phyloP scores from a whole-genome alignment of 2,888 invertebrate species.

The Dryobotodes eremita region DNA sequence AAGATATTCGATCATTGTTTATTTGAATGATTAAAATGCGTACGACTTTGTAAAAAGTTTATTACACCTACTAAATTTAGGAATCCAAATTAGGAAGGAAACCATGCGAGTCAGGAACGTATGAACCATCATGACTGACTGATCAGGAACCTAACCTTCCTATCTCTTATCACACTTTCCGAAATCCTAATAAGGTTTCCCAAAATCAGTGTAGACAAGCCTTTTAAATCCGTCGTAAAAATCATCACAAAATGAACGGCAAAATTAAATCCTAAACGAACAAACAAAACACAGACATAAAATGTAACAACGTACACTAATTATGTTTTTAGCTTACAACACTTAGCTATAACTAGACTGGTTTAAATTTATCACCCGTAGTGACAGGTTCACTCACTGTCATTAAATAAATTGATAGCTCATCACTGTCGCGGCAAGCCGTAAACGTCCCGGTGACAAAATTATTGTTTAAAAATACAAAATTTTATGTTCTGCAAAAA shows the following conservation, averaged over 20 bases:
- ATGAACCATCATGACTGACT: background rate
- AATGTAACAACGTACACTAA: slow-evolving; percentile 51
- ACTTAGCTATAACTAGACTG: slow-evolving; percentile 42
- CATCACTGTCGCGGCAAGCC: slow-evolving; percentile 49
- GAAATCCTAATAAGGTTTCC: background rate
- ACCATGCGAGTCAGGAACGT: background rate
- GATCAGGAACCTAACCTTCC: background rate
- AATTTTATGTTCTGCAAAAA: slow-evolving; percentile 36
- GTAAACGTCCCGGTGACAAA: slow-evolving; percentile 58
- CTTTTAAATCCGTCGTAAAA: background rate
- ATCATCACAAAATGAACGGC: background rate
- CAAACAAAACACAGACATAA: slow-evolving; percentile 28
- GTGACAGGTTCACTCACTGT: slow-evolving; percentile 47
- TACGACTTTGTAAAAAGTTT: background rate
- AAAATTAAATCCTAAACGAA: background rate
- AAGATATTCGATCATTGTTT: background rate
- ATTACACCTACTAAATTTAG: background rate
- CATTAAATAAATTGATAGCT: slow-evolving; percentile 65
- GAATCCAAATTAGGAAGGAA: background rate
- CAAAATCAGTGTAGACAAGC: background rate
- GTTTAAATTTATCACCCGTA: slow-evolving; percentile 53
- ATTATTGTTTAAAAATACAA: slow-evolving; percentile 58
- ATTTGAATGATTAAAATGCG: background rate
- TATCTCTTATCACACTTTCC: no score
- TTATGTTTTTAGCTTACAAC: slow-evolving; percentile 52